These are phyloP conservation scores for Typhlichthys subterraneus DNA, from an alignment of 2,797 vertebrate genomes.

Conservation along the genomic window DNA sequence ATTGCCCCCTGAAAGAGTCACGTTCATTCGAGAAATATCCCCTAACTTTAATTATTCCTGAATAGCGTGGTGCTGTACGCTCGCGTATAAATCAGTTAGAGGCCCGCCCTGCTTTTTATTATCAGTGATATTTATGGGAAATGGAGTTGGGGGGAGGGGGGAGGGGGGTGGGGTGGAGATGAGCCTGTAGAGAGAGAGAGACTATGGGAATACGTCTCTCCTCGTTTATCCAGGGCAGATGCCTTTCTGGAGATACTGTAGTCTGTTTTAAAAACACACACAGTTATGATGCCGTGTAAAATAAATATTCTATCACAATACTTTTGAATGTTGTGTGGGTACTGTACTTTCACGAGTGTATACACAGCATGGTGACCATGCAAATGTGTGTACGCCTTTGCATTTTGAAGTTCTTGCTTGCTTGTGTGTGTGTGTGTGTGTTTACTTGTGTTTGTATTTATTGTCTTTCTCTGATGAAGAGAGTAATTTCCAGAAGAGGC, in stretches of 20 bases:
- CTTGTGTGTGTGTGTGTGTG: constrained; percentile 18
- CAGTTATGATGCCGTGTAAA: constrained; percentile 55
- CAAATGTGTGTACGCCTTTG: constrained; percentile 16
- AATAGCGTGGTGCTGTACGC: constrained; percentile 70
- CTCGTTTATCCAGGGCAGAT: constrained; percentile 13
- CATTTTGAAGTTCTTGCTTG: constrained; percentile 23
- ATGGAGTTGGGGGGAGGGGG: constrained; percentile 72
- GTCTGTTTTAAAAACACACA: constrained; percentile 39
- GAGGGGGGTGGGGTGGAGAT: constrained; percentile 70
- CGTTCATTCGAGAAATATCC: constrained; percentile 73
- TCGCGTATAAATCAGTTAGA: constrained; percentile 72
- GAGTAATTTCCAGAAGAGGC: constrained; percentile 68
- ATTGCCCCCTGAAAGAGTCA: constrained; percentile 59
- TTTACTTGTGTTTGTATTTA: constrained; percentile 53
- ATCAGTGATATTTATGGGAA: constrained; percentile 75
- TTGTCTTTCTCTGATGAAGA: constrained; percentile 67
- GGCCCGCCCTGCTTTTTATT: constrained; percentile 76
- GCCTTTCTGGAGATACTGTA: not conserved
- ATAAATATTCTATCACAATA: constrained; percentile 41
- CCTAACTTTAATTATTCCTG: constrained; percentile 79
- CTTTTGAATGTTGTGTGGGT: constrained; percentile 22
- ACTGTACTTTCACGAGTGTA: no score
- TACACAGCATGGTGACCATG: constrained; percentile 2
- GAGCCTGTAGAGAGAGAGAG: constrained; percentile 73
- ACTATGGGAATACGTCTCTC: constrained; percentile 44